phyloP scores from a whole-genome alignment of 1,140 invertebrate species.

The Ostrea edulis region DNA sequence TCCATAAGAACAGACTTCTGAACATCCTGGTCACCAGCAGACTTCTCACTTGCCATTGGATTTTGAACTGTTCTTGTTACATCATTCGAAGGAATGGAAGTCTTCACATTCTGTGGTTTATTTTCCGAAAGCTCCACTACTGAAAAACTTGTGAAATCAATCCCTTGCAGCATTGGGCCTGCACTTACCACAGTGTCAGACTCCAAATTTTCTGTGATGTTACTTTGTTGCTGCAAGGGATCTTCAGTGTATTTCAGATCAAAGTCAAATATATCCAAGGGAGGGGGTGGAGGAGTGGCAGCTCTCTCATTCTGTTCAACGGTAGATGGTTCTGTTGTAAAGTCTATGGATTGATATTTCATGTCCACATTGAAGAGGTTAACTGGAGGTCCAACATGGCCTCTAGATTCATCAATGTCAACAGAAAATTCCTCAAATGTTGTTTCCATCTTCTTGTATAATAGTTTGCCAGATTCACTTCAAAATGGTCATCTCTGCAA shows the following conservation, averaged over 20 bases:
- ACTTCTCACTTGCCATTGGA: background rate
- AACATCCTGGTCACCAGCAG: background rate
- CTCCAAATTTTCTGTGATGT: background rate
- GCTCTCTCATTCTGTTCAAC: background rate
- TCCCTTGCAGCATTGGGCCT: background rate
- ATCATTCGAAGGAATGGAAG: background rate
- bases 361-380: conserved; percentile 40
- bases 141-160: background rate
- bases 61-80: background rate
- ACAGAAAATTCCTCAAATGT: conserved; percentile 19
- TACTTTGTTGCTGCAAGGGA: background rate
- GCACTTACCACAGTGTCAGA: background rate
- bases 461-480: background rate
- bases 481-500: background rate
- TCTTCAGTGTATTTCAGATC: conserved; percentile 14
- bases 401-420: background rate
- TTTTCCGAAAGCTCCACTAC: background rate
- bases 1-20: background rate
- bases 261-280: conserved; percentile 16
- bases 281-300: background rate
- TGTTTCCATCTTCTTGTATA: background rate
- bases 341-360: conserved; percentile 37
- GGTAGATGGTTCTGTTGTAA: background rate
- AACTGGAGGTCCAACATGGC: background rate
- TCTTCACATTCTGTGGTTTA: background rate